phyloP scores from a whole-genome alignment of 2,797 vertebrate species.

The Echiichthys vipera region DNA sequence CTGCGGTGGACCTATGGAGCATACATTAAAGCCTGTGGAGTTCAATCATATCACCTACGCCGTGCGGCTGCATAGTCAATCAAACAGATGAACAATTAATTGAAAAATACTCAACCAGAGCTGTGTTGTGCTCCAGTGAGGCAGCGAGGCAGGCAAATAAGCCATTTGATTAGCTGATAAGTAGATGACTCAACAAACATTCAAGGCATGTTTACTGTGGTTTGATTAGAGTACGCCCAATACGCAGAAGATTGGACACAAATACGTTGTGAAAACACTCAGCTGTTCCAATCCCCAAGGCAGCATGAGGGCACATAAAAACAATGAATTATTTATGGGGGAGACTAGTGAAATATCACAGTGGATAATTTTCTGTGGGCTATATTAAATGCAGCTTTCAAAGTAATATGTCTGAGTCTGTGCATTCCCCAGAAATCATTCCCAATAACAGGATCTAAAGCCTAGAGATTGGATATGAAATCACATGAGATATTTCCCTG shows the following conservation, averaged over 20 bases:
- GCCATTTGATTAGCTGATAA: constrained; percentile 84
- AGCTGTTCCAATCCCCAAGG: constrained; percentile 81
- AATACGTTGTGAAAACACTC: constrained; percentile 85
- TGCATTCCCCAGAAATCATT: constrained; percentile 74
- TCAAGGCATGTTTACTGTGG: constrained; percentile 82
- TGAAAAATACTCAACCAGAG: constrained; percentile 75
- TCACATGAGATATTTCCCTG: constrained; percentile 60
- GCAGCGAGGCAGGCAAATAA: constrained; percentile 76
- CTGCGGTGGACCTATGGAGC: constrained; percentile 49
- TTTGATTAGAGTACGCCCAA: constrained; percentile 84
- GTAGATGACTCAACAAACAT: constrained; percentile 86
- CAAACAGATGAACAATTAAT: constrained; percentile 78
- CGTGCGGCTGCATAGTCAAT: constrained; percentile 63
- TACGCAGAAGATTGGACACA: constrained; percentile 83
- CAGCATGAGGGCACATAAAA: constrained; percentile 81
- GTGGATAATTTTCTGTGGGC: constrained; percentile 81
- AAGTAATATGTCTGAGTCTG: constrained; percentile 74
- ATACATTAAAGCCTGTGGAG: constrained; percentile 54
- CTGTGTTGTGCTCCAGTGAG: constrained; percentile 66
- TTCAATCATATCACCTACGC: constrained; percentile 66
- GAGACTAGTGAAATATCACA: constrained; percentile 81
- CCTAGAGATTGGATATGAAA: constrained; percentile 68
- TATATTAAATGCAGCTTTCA: constrained; percentile 82
- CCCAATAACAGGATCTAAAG: constrained; percentile 64
- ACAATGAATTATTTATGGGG: constrained; percentile 85